Percentiles rank a stretch among this genome's conserved stretches.
phyloP scores from a whole-genome alignment of 1,140 invertebrate genomes.

The Drosophila pandora region DNA sequence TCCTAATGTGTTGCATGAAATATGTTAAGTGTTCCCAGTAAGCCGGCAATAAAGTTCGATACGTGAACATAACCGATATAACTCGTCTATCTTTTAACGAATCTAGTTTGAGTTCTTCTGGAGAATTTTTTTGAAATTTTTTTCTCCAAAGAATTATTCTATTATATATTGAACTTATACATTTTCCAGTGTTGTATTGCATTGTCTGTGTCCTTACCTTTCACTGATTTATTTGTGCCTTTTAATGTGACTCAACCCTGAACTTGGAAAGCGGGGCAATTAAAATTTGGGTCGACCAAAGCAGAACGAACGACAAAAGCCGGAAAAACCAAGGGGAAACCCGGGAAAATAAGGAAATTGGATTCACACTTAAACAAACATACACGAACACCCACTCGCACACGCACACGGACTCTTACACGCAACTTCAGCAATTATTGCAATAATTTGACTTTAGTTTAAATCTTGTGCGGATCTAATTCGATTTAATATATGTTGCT shows the following conservation, averaged over 20 bases:
- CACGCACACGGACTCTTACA: conserved; percentile 9
- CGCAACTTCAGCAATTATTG: conserved; percentile 30
- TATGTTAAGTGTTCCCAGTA: conserved; percentile 7
- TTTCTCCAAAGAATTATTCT: neutral
- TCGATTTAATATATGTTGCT: conserved; percentile 72
- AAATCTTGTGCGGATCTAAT: conserved; percentile 61
- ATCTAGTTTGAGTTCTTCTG: neutral
- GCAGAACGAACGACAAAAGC: conserved; percentile 29
- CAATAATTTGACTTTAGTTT: conserved; percentile 63
- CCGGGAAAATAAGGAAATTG: conserved; percentile 50
- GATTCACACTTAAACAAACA: conserved; percentile 42
- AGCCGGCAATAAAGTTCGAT: conserved; percentile 23
- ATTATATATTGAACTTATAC: neutral
- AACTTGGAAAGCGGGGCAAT: conserved; percentile 19
- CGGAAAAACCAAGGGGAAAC: conserved; percentile 12
- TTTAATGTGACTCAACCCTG: neutral
- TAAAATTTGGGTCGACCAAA: conserved; percentile 31
- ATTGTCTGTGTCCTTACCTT: conserved; percentile 21
- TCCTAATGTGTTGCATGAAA: conserved; percentile 15
- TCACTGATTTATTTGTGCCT: conserved; percentile 3
- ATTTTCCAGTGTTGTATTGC: neutral
- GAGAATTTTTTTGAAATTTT: neutral
- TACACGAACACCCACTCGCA: conserved; percentile 12
- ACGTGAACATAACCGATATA: conserved; percentile 16
- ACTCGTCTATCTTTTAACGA: conserved; percentile 13